phyloP scores from a whole-genome alignment of 2,888 invertebrate species.

The Malthinus seriepunctatus region DNA sequence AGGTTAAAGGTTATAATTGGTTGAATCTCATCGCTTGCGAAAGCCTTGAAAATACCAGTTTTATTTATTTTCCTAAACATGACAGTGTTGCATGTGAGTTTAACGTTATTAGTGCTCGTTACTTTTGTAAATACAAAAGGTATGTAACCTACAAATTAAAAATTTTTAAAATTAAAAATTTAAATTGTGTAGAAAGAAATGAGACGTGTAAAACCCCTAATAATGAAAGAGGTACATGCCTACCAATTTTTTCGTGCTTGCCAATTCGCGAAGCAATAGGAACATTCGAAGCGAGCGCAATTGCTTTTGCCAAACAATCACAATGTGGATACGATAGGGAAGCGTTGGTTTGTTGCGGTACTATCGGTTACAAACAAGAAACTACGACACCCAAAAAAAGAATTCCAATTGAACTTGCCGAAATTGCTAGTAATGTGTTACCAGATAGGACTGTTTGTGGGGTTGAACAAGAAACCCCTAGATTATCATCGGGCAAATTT shows the following conservation, averaged over 20 bases:
- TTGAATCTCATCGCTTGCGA: not conserved
- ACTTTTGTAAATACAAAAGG: not conserved
- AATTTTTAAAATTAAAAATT: too few relatives aligned
- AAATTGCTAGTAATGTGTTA: slow-evolving; percentile 2
- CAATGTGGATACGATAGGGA: slow-evolving; percentile 57
- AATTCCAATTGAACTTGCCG: not conserved
- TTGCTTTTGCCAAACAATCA: slow-evolving; percentile 51
- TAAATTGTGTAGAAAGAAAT: not conserved
- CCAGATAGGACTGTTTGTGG: slow-evolving; percentile 27
- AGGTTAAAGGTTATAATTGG: not conserved
- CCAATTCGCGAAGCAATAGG: slow-evolving; percentile 48
- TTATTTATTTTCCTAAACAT: too few relatives aligned
- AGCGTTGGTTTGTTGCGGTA: slow-evolving; percentile 57
- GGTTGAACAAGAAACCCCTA: slow-evolving; percentile 15
- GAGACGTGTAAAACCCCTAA: slow-evolving; percentile 52
- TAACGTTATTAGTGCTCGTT: not conserved
- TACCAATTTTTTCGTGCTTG: slow-evolving; percentile 53
- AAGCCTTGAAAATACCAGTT: too few relatives aligned
- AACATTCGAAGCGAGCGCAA: slow-evolving; percentile 17
- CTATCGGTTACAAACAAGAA: slow-evolving; percentile 5
- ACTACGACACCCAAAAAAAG: not conserved
- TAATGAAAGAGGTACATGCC: slow-evolving; percentile 50
- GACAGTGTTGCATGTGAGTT: not conserved
- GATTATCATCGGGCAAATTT: slow-evolving; percentile 48
- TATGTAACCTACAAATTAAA: not conserved